These are phyloP conservation scores for Exaiptasia diaphana DNA, from an alignment of 64 coral and sea anemone species.

Conservation along the genomic window DNA sequence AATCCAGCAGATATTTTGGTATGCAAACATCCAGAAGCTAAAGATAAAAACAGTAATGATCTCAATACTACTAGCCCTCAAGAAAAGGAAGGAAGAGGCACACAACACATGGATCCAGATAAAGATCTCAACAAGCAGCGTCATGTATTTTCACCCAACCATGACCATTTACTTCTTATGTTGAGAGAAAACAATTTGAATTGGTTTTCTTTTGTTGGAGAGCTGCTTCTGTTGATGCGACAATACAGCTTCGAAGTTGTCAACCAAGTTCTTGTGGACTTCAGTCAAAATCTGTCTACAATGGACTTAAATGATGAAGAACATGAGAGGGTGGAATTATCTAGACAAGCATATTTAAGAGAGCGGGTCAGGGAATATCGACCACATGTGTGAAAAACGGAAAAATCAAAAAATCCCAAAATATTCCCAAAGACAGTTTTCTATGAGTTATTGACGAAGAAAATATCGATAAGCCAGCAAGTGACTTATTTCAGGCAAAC, in stretches of 20 bases:
- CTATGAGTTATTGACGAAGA: no score
- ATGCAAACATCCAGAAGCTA: no score
- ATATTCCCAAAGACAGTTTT: no score
- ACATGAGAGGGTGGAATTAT: not conserved
- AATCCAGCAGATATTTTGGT: no score
- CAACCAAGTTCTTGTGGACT: constrained; percentile 25
- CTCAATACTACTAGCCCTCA: no score
- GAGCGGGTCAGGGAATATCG: no score
- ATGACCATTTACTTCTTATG: constrained; percentile 29
- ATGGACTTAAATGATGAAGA: constrained; percentile 30
- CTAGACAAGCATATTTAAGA: constrained; percentile 1
- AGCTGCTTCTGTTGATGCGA: not conserved
- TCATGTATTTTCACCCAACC: not conserved
- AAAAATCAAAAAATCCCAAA: no score
- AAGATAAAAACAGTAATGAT: no score
- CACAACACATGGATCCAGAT: not conserved
- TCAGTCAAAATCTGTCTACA: constrained; percentile 12
- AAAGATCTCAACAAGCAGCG: constrained; percentile 6
- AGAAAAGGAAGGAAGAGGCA: no score
- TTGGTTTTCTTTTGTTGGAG: constrained; percentile 39
- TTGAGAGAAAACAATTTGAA: constrained; percentile 26
- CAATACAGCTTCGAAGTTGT: not conserved
- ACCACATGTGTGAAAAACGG: no score
- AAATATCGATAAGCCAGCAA: no score
- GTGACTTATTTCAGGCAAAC: no score